phyloP scores from a whole-genome alignment of 2,113 vertebrate genomes.

The Labeo rohita region DNA sequence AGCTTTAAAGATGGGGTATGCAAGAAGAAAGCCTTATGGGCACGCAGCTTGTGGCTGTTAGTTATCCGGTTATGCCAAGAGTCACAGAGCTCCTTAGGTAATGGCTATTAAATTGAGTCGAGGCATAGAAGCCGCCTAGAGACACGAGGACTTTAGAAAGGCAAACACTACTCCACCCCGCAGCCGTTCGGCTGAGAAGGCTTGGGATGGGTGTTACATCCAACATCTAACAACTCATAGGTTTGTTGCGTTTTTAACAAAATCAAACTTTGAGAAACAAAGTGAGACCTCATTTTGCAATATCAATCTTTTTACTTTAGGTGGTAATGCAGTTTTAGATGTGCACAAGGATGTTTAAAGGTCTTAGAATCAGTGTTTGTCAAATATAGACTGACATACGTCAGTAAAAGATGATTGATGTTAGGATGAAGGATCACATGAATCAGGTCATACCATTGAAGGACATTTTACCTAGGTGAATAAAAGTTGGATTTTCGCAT shows the following conservation, averaged over 20 bases:
- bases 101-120: conserved; percentile 66
- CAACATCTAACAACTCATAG: conserved; percentile 29
- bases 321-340: background rate
- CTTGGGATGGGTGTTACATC: conserved; percentile 37
- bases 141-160: conserved; percentile 63
- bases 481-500: background rate
- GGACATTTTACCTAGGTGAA: background rate
- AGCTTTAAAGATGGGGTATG: conserved; percentile 32
- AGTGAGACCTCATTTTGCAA: background rate
- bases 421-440: background rate
- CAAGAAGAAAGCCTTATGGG: conserved; percentile 56
- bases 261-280: background rate
- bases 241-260: background rate
- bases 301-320: background rate
- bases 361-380: background rate
- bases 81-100: conserved; percentile 68
- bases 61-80: conserved; percentile 71
- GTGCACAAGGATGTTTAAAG: background rate
- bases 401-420: background rate
- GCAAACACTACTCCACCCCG: conserved; percentile 62
- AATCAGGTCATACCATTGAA: background rate
- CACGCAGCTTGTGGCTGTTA: conserved; percentile 71
- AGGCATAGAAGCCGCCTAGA: conserved; percentile 65
- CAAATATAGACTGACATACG: background rate
- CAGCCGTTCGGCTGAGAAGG: conserved; percentile 47